Evolutionary conservation across 37 sponge, comb jelly and placozoan genomes (phyloP).

Genomic region (Axinella damicornis): DNA sequence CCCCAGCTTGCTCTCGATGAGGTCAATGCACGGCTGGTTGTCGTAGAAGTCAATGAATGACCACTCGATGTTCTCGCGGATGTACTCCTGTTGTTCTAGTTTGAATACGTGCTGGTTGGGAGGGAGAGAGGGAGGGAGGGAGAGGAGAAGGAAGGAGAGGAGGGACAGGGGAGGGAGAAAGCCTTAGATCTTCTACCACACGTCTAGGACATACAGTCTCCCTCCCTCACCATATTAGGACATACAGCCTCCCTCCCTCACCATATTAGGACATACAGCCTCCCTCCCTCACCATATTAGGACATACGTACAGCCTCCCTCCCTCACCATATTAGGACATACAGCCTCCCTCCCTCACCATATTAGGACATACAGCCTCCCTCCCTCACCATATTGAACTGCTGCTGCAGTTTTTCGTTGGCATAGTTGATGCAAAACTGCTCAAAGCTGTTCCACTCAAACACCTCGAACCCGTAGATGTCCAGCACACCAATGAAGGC

Average conservation of each 20-base stretch:
- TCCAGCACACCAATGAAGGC: constrained; percentile 93
- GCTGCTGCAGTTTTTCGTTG: constrained; percentile 96
- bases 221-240: neutral
- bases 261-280: neutral
- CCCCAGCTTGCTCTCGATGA: constrained; percentile 84
- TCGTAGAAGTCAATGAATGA: constrained; percentile 95
- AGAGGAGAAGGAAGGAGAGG: too few species aligned
- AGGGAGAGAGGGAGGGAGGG: too few species aligned
- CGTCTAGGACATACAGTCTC: too few species aligned
- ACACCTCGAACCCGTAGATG: constrained; percentile 96
- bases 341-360: neutral
- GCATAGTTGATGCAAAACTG: constrained; percentile 99
- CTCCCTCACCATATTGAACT: constrained; percentile 80
- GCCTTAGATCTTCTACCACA: too few species aligned
- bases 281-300: constrained; percentile 60
- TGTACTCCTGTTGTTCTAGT: constrained; percentile 94
- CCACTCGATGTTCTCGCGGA: constrained; percentile 90
- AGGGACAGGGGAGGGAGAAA: too few species aligned
- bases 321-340: neutral
- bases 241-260: neutral
- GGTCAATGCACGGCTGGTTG: constrained; percentile 92
- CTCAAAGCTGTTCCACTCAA: constrained; percentile 89
- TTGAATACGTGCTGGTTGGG: constrained; percentile 93
- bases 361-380: too few species aligned
- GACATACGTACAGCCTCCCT: neutral